Evolutionary conservation across 37 sponge, comb jelly and placozoan species (phyloP).

Genomic region (Spongilla lacustris): DNA sequence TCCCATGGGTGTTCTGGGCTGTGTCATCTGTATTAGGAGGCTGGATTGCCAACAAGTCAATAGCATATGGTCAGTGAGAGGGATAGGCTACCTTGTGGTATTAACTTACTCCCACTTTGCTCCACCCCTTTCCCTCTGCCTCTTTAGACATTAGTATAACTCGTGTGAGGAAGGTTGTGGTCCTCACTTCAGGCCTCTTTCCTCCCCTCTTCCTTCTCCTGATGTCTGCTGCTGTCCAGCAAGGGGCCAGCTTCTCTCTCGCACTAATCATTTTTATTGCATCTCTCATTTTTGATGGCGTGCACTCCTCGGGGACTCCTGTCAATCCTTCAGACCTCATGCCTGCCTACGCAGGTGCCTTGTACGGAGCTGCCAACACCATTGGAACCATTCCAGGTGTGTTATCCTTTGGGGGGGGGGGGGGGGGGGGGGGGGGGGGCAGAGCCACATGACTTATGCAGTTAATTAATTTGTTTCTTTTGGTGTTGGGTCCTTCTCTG

Average conservation of each 20-base stretch:
- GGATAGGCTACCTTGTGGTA: too few species aligned
- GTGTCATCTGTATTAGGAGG: conserved; percentile 11
- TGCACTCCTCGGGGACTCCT: conserved; percentile 9
- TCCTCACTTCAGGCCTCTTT: conserved; percentile 9
- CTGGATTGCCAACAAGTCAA: conserved; percentile 16
- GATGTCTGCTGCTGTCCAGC: conserved; percentile 3
- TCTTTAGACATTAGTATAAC: conserved; percentile 5
- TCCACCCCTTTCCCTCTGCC: not conserved
- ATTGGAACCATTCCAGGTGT: conserved; percentile 46
- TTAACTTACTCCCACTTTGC: not conserved
- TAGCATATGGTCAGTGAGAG: conserved; percentile 18
- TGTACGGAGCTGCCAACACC: conserved; percentile 36
- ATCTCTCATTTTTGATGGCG: conserved; percentile 15
- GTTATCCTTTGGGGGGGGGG: not conserved
- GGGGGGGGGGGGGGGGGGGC: too few species aligned
- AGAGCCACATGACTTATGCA: too few species aligned
- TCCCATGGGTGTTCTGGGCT: conserved; percentile 45
- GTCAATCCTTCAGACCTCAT: conserved; percentile 36
- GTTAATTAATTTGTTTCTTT: not conserved
- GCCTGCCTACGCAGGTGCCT: conserved; percentile 22
- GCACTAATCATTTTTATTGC: not conserved
- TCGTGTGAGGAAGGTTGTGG: not conserved
- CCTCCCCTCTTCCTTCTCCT: conserved; percentile 30
- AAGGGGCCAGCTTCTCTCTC: not conserved
- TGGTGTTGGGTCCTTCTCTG: not conserved